Evolutionary conservation across 2,797 vertebrate species (phyloP).

Genomic region (Melanotaenia pygmaea): DNA sequence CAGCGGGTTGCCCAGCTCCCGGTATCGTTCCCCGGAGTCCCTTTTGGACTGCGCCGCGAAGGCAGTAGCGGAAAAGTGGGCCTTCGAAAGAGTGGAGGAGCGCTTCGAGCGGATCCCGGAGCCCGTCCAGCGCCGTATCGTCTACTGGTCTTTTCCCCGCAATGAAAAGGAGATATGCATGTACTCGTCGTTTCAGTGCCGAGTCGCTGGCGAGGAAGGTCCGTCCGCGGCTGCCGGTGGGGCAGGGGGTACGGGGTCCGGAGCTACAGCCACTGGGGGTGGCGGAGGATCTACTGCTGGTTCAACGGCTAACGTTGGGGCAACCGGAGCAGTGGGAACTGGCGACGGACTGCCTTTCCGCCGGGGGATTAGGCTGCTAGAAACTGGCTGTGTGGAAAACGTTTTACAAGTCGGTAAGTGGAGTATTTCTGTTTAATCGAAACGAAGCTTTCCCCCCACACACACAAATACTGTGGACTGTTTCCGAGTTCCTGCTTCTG

Average conservation of each 20-base stretch:
- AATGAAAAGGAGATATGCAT: conserved; percentile 98
- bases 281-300: conserved; percentile 77
- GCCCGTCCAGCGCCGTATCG: conserved; percentile 96
- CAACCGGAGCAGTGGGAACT: conserved; percentile 76
- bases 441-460: conserved; percentile 6
- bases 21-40: conserved; percentile 89
- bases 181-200: conserved; percentile 97
- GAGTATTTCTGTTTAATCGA: conserved; percentile 3
- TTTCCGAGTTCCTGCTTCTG: conserved; percentile 34
- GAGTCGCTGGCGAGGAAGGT: conserved; percentile 86
- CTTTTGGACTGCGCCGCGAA: conserved; percentile 96
- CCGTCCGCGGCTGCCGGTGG: conserved; percentile 67
- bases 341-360: conserved; percentile 93
- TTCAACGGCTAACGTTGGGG: conserved; percentile 71
- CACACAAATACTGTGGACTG: conserved; percentile 25
- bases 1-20: conserved; percentile 77
- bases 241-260: conserved; percentile 69
- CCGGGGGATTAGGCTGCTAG: conserved; percentile 93
- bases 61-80: conserved; percentile 96
- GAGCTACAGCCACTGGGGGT: conserved; percentile 66
- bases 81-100: conserved; percentile 97
- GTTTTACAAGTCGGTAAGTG: conserved; percentile 99
- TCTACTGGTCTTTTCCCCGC: conserved; percentile 97
- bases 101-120: conserved; percentile 98
- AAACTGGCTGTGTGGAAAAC: conserved; percentile 96